Evolutionary conservation across 2,797 vertebrate species (phyloP).

Genomic region (Enteromius unitaeniatus): DNA sequence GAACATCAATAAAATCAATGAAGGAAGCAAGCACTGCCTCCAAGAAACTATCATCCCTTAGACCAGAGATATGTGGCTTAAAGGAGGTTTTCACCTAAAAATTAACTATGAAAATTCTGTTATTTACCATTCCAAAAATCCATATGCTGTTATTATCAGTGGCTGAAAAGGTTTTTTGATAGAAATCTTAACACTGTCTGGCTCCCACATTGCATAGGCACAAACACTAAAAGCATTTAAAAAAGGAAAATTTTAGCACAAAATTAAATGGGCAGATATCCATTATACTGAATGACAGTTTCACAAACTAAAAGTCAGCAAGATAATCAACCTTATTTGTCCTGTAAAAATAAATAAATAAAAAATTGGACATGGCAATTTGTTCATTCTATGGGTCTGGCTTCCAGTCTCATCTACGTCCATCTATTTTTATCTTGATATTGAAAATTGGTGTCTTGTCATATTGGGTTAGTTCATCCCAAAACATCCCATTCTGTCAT

Average conservation of each 20-base stretch:
- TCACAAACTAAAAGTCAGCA: background rate
- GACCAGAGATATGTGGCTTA: background rate
- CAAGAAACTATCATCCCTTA: background rate
- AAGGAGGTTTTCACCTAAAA: background rate
- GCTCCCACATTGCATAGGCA: background rate
- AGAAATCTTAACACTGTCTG: background rate
- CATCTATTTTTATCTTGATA: no score
- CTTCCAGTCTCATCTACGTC: no score
- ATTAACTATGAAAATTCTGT: background rate
- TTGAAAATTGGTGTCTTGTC: no score
- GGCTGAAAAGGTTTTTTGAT: background rate
- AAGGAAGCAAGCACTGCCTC: slow-evolving; percentile 2
- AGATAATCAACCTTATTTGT: background rate
- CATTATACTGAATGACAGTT: background rate
- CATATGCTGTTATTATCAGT: background rate
- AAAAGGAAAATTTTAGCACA: background rate
- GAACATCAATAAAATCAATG: slow-evolving; percentile 28
- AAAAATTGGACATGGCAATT: no score
- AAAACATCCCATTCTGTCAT: no score
- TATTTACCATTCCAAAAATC: slow-evolving; percentile 16
- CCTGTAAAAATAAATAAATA: no score
- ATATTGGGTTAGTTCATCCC: no score
- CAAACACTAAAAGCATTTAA: background rate
- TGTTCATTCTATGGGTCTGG: no score
- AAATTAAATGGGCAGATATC: background rate